phyloP scores from a whole-genome alignment of 1,140 invertebrate species.

The Drosophila insularis region DNA sequence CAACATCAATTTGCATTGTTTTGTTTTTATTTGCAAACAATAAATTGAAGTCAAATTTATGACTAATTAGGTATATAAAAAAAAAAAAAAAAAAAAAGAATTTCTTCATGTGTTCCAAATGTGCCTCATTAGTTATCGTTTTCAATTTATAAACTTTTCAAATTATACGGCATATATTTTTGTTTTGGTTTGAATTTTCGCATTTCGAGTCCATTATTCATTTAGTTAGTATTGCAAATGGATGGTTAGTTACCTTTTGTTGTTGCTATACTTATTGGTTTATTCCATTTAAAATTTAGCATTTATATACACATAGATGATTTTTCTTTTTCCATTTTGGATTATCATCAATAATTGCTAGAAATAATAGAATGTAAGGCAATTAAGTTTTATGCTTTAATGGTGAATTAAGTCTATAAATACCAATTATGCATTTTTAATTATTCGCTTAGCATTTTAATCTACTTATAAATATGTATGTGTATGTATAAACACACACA shows the following conservation, averaged over 20 bases:
- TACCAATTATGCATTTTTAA: conserved; percentile 1
- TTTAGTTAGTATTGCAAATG: neutral
- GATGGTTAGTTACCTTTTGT: neutral
- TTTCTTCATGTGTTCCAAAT: neutral
- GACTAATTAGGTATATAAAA: neutral
- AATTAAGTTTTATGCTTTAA: neutral
- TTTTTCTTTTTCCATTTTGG: neutral
- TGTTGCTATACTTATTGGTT: neutral
- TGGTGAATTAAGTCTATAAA: neutral
- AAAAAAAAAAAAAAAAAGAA: too few relatives aligned
- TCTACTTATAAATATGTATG: neutral
- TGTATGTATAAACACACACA: too few relatives aligned
- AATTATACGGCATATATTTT: neutral
- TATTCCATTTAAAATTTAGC: neutral
- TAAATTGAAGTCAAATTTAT: neutral
- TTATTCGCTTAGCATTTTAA: neutral
- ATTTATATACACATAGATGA: neutral
- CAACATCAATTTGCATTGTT: too few relatives aligned
- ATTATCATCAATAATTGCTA: conserved; percentile 1
- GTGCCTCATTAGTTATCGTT: neutral
- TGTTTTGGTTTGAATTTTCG: neutral
- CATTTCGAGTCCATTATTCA: neutral
- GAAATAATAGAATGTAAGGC: neutral
- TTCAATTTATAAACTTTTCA: conserved; percentile 7
- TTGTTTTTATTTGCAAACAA: neutral